These are phyloP conservation scores for Bombyx huttoni DNA, from an alignment of 2,888 invertebrate genomes.

Conservation along the genomic window DNA sequence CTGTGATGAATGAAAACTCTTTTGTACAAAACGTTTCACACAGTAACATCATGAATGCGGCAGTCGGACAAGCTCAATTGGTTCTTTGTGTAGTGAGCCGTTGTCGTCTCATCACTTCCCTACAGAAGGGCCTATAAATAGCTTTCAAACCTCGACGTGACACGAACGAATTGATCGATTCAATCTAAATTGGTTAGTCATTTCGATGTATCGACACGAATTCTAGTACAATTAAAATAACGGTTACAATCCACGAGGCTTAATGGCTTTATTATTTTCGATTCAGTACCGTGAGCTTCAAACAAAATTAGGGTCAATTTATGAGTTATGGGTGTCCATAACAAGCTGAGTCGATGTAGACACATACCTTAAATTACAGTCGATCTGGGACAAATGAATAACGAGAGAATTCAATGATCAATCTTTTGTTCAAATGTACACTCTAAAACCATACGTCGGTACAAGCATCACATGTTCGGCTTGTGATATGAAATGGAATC, in stretches of 20 bases:
- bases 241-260: not conserved
- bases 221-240: not conserved
- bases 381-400: not conserved
- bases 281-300: not conserved
- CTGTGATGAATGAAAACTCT: not conserved
- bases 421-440: no score
- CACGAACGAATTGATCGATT: slow-evolving; percentile 41
- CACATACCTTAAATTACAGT: not conserved
- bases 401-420: no score
- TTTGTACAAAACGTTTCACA: slow-evolving; percentile 1
- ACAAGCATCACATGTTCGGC: no score
- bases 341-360: no score
- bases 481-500: not conserved
- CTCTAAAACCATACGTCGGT: no score
- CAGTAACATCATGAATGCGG: slow-evolving; percentile 13
- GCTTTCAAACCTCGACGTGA: slow-evolving; percentile 12
- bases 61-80: slow-evolving; percentile 51
- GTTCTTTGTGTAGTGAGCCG: slow-evolving; percentile 31
- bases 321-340: not conserved
- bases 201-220: slow-evolving; percentile 14
- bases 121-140: slow-evolving; percentile 43
- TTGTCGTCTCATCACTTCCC: slow-evolving; percentile 38
- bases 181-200: slow-evolving; percentile 28
- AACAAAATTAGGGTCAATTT: not conserved
- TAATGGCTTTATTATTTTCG: not conserved